Percentiles rank a stretch among this genome's conserved stretches.
phyloP scores from a whole-genome alignment of 2,888 invertebrate species.

The Andrena bicolor region DNA sequence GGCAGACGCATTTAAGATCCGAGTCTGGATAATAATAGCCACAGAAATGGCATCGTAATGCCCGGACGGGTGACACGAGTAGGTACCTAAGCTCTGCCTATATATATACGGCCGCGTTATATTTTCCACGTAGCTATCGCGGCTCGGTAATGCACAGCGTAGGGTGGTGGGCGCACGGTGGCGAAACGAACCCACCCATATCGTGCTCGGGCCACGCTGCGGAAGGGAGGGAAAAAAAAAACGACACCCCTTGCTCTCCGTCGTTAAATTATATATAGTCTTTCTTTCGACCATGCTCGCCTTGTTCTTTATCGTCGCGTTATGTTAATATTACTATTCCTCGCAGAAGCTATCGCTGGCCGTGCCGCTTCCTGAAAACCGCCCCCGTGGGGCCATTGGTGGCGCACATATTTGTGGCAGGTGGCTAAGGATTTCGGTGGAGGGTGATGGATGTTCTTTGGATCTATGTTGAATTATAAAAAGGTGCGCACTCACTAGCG shows the following conservation, averaged over 20 bases:
- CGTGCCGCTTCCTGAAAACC: slow-evolving; percentile 9
- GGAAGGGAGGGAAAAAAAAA: slow-evolving; percentile 73
- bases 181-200: slow-evolving; percentile 75
- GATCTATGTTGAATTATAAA: too few relatives aligned
- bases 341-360: slow-evolving; percentile 32
- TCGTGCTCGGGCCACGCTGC: slow-evolving; percentile 74
- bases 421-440: too few relatives aligned
- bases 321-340: slow-evolving; percentile 79
- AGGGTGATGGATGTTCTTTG: too few relatives aligned
- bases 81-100: slow-evolving; percentile 60
- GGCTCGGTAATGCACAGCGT: slow-evolving; percentile 61
- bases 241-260: slow-evolving; percentile 56
- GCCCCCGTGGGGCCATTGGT: too few relatives aligned
- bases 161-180: slow-evolving; percentile 44
- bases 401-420: too few relatives aligned
- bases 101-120: slow-evolving; percentile 58
- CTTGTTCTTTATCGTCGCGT: slow-evolving; percentile 77
- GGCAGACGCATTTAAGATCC: slow-evolving; percentile 82
- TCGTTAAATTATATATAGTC: slow-evolving; percentile 76
- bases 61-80: slow-evolving; percentile 66
- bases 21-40: slow-evolving; percentile 77
- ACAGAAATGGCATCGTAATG: slow-evolving; percentile 72
- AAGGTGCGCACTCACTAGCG: too few relatives aligned
- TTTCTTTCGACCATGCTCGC: slow-evolving; percentile 69
- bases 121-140: slow-evolving; percentile 73